A percentile compares a stretch with the other conserved stretches of the same genome.
Conservation (phyloP, 2,113 vertebrate species). For the Nesospiza acunhae region DNA sequence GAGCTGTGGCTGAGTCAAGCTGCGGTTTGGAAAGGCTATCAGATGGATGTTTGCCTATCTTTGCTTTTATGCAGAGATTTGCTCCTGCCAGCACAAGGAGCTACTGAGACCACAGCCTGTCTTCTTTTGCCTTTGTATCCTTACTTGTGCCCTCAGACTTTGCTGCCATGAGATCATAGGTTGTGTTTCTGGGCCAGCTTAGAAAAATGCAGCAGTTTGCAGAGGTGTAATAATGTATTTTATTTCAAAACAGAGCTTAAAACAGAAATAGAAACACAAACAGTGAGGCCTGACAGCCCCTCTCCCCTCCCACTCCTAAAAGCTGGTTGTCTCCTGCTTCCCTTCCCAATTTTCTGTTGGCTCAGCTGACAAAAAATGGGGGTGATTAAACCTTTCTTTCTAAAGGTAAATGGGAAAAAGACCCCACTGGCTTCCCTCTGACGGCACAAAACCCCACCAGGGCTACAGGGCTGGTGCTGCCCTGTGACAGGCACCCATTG, state of each 20-base stretch:
- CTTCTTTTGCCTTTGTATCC: background rate
- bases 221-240: constrained; percentile 16
- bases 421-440: background rate
- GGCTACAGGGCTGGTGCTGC: background rate
- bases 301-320: background rate
- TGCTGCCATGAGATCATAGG: background rate
- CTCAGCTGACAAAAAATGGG: constrained; percentile 8
- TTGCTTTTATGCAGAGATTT: background rate
- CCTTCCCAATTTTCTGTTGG: background rate
- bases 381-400: background rate
- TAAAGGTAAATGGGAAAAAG: background rate
- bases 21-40: background rate
- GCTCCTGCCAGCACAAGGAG: constrained; percentile 5
- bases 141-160: background rate
- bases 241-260: constrained; percentile 16
- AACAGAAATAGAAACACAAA: background rate
- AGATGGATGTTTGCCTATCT: background rate
- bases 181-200: background rate
- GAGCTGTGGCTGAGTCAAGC: background rate
- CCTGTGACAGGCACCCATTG: accelerated
- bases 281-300: background rate
- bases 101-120: background rate
- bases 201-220: background rate
- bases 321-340: constrained; percentile 2
- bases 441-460: background rate